phyloP scores from a whole-genome alignment of 2,888 invertebrate genomes.

The Chaitophorus viminalis region DNA sequence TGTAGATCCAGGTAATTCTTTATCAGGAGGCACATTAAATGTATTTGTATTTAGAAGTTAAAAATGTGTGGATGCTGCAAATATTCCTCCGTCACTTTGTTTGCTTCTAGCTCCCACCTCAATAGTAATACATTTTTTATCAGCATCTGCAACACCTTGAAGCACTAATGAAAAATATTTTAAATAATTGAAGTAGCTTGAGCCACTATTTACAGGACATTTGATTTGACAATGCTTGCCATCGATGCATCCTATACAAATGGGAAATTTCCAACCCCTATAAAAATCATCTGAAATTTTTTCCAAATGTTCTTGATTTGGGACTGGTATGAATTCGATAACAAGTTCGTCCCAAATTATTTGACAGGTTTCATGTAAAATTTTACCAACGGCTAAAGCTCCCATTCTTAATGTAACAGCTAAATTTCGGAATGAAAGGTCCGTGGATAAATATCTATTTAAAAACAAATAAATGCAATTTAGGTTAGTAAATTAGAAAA shows the following conservation, averaged over 20 bases:
- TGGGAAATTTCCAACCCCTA: not conserved
- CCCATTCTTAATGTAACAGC: not conserved
- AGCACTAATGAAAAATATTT: slow-evolving; percentile 10
- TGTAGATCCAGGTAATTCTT: not conserved
- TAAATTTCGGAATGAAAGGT: not conserved
- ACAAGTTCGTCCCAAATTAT: slow-evolving; percentile 11
- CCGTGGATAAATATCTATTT: not conserved
- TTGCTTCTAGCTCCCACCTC: not conserved
- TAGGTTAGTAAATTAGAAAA: too few relatives aligned
- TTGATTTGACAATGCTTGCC: slow-evolving; percentile 18
- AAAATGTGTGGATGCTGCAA: not conserved
- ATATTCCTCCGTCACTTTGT: not conserved
- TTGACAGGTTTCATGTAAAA: slow-evolving; percentile 1
- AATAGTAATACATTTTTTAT: not conserved
- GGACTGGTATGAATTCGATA: not conserved
- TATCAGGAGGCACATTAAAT: not conserved
- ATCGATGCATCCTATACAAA: not conserved
- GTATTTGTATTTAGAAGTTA: not conserved
- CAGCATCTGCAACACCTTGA: not conserved
- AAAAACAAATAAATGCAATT: too few relatives aligned
- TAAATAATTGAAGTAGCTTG: not conserved
- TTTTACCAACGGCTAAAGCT: not conserved
- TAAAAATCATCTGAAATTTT: not conserved
- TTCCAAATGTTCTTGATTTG: not conserved
- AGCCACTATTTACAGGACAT: not conserved